Conservation (phyloP, 2,113 vertebrate genomes). For the Lampris incognitus region DNA sequence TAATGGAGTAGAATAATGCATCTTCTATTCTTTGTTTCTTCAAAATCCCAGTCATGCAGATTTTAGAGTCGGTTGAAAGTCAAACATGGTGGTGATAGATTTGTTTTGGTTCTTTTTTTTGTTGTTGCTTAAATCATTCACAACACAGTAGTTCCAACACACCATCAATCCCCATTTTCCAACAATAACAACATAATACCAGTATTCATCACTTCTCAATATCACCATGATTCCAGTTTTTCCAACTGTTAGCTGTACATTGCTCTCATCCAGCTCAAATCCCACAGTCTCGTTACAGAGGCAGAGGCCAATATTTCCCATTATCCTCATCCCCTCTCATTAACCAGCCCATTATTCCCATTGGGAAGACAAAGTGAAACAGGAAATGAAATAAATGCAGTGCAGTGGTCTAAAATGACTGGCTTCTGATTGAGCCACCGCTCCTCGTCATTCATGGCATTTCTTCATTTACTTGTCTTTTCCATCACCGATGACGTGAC, state of each 20-base stretch:
- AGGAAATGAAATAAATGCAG: constrained; percentile 81
- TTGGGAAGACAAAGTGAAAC: constrained; percentile 71
- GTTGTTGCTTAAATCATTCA: background rate
- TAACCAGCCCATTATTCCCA: constrained; percentile 72
- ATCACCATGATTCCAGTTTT: constrained; percentile 46
- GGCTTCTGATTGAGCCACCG: constrained; percentile 74
- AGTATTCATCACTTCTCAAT: constrained; percentile 53
- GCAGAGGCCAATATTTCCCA: constrained; percentile 64
- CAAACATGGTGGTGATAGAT: constrained; percentile 8
- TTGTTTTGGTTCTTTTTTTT: background rate
- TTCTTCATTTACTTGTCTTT: constrained; percentile 69
- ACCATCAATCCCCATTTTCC: constrained; percentile 31
- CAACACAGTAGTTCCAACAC: constrained; percentile 15
- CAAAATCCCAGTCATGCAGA: background rate
- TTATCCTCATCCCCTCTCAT: constrained; percentile 73
- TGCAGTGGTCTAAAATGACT: constrained; percentile 65
- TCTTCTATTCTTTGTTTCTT: background rate
- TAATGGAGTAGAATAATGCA: constrained; percentile 27
- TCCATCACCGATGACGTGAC: constrained; percentile 65
- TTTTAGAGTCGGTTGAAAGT: background rate
- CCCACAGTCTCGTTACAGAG: constrained; percentile 64
- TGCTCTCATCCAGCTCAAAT: constrained; percentile 54
- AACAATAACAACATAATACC: constrained; percentile 51
- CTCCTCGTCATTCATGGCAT: constrained; percentile 69
- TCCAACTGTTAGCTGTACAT: constrained; percentile 48